Conservation (phyloP, 2,797 vertebrate genomes). For the Schizopygopsis pylzovi region DNA sequence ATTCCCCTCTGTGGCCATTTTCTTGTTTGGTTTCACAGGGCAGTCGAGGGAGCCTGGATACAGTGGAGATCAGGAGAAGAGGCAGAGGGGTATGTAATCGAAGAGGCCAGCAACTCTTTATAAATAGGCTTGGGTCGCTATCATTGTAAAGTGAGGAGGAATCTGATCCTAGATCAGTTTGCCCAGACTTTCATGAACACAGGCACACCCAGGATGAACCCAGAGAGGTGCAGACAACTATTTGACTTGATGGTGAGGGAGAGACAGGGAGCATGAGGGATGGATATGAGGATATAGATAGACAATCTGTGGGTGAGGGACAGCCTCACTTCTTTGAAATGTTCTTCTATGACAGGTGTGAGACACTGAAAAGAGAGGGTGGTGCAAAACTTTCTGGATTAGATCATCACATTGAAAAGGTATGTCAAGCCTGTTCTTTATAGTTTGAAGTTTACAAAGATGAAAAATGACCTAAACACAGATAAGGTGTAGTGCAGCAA, state of each 20-base stretch:
- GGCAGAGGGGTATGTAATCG: conserved; percentile 61
- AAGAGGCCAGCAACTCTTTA: conserved; percentile 69
- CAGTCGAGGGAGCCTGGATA: conserved; percentile 49
- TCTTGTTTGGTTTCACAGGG: conserved; percentile 48
- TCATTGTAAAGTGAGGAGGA: conserved; percentile 39
- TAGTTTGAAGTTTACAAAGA: not conserved
- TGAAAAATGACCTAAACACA: not conserved
- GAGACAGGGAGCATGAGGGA: conserved; percentile 51
- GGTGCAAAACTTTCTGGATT: not conserved
- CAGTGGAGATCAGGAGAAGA: conserved; percentile 43
- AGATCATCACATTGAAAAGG: conserved; percentile 20
- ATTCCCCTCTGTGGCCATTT: conserved; percentile 51
- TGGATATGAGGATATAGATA: conserved; percentile 60
- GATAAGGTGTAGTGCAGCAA: not conserved
- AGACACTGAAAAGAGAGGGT: conserved; percentile 23
- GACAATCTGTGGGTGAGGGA: conserved; percentile 52
- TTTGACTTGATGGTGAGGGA: conserved; percentile 63
- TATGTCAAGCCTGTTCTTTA: not conserved
- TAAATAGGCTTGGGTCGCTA: conserved; percentile 64
- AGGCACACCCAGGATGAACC: conserved; percentile 65
- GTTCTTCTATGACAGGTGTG: conserved; percentile 25
- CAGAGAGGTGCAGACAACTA: conserved; percentile 65
- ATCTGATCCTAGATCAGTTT: conserved; percentile 52
- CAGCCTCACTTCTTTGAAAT: conserved; percentile 25
- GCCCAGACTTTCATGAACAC: conserved; percentile 41